Base-by-base conservation (phyloP, 2,113 vertebrate genomes). In the Percopsis transmontana region DNA sequence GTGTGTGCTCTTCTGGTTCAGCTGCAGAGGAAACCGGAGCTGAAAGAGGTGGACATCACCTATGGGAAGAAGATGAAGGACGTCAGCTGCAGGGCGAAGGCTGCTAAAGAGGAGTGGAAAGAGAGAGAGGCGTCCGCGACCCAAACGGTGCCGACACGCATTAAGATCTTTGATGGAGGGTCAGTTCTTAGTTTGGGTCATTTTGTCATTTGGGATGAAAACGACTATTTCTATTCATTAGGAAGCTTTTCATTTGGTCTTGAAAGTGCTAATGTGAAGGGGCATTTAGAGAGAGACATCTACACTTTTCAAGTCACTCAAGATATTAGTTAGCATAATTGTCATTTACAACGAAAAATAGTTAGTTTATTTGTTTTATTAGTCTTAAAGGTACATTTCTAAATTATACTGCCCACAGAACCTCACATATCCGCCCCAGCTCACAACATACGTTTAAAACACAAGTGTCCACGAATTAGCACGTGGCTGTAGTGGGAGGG, bases 91-190 rank as follows among this genome's bases (percentile, higher is more conserved):
- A 95, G 95, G 91, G 94, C 93, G 84, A 96, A 94, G 91, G 92
- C 93, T 65, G 94, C 93, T 89, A 94, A 94, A 91, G 97, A 98
- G 77, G 91, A 95, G 83, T 95, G 94, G 92, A 96, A 96, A 81
- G 97, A 98, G 91, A 93, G 95, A 80, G 93, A 95, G 77, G 89
- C 85, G 1, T 67, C 92, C 77, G 80, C 92, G 78, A 94, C 94
- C 82, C 96, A 94, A 90, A 87, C 92, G 65, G 93, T 95, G 86
- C 95, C 97, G 85, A 94, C 95, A 62, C 93, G 97, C 83, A 94
- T 99, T 88, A 99, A 98, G 94, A 98, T 98, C 89, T 99, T 98
- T 86, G 97, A 99, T 91, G 97, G 97, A 91, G 97, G 97, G 97
- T 98, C 92, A 94, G 96, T 91, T 54, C 2, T 19, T 66, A 62